A percentile compares a stretch with the other conserved stretches of the same genome.
Conservation (phyloP, 1,140 invertebrate species). For the Drosophila arizonae region DNA sequence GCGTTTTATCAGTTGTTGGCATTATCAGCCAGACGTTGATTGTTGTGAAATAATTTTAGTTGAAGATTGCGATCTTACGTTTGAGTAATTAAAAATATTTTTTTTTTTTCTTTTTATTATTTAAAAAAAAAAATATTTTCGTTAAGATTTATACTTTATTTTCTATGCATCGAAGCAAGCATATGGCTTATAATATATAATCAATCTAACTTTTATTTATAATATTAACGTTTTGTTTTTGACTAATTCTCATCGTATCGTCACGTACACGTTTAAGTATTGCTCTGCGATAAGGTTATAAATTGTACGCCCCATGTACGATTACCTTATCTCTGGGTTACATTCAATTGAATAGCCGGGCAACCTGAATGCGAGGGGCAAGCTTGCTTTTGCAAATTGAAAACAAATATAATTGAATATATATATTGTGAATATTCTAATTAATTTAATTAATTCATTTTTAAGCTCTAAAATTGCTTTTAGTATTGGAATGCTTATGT, state of each 20-base stretch:
- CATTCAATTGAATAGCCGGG: neutral
- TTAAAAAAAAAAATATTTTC: neutral
- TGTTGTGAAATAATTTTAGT: slow-evolving; percentile 12
- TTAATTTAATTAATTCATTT: neutral
- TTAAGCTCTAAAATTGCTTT: no score
- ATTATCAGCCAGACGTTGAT: slow-evolving; percentile 11
- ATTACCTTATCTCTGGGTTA: neutral
- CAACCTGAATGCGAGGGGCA: neutral
- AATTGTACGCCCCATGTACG: neutral
- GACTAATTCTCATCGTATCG: neutral
- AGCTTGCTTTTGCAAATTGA: no score
- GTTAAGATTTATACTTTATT: neutral
- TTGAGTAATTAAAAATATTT: no score
- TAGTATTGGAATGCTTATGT: neutral
- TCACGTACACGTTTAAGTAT: neutral
- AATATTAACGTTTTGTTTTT: neutral
- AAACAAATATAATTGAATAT: no score
- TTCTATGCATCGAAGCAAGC: neutral
- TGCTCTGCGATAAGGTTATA: neutral
- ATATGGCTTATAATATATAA: neutral
- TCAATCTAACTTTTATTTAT: neutral
- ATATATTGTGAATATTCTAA: no score
- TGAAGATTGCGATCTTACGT: no score
- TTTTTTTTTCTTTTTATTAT: neutral
- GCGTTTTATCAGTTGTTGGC: slow-evolving; percentile 9